These are phyloP conservation scores for Sthenelais limicola DNA, from an alignment of 2,888 invertebrate genomes.

Conservation along the genomic window DNA sequence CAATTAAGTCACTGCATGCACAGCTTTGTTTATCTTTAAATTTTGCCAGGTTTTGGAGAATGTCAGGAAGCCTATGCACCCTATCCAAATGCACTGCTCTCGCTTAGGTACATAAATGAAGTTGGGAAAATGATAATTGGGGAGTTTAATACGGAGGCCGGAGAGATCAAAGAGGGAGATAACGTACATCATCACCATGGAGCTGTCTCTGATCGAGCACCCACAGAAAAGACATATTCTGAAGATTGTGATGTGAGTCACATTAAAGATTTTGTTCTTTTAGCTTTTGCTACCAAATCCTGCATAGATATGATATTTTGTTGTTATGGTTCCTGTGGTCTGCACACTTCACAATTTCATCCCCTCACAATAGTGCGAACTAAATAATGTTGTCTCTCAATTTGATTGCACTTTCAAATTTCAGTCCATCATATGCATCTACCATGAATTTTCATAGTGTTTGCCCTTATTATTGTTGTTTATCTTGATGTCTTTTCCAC, in stretches of 20 bases:
- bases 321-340: too few species aligned
- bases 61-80: constrained; percentile 69
- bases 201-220: not conserved
- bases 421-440: too few species aligned
- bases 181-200: constrained; percentile 14
- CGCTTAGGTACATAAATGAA: constrained; percentile 68
- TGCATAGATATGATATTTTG: too few species aligned
- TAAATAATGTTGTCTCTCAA: too few species aligned
- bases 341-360: too few species aligned
- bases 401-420: too few species aligned
- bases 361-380: too few species aligned
- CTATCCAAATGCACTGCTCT: constrained; percentile 69
- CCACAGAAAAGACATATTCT: constrained; percentile 25
- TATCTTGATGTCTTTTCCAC: too few species aligned
- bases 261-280: too few species aligned
- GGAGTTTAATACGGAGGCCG: constrained; percentile 62
- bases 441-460: too few species aligned
- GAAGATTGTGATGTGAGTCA: constrained; percentile 30
- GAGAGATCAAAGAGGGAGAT: constrained; percentile 63
- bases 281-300: too few species aligned
- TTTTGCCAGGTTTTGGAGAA: constrained; percentile 65
- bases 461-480: too few species aligned
- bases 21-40: not conserved
- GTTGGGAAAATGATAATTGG: constrained; percentile 70
- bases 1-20: not conserved